Evolutionary conservation across 2,797 vertebrate genomes (phyloP), one percentile per base, ranked within the genome.

Genomic region (Hydrocynus forskahlii): DNA sequence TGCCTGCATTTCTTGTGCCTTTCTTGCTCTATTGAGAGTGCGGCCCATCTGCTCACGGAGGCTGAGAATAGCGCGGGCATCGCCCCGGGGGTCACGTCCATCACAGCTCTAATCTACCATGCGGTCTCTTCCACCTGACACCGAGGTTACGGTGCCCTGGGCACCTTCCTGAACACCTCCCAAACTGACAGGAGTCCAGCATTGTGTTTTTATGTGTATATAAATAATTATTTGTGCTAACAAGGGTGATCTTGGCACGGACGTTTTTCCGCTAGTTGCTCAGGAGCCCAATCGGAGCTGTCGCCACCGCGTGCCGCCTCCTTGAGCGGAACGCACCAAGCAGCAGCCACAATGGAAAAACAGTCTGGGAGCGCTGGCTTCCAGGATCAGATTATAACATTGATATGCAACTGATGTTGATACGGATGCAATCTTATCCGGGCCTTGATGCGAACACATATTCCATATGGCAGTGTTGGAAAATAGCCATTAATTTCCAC

Each of bases 51-150:
- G 92, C 90, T 93, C 92, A 88, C 87, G 85, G 86, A 90, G 92
- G 93, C 92, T 77, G 82, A 93, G 92, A 94, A 94, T 92, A 88
- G 90, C 90, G 91, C 91, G 82, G 89, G 91, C 92, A 91, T 89
- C 84, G 88, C 90, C 92, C 90, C 89, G 86, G 88, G 92, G 92
- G 91, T 84, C 78, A 81, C 52, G 63, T 86, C 82, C 64, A 81
- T 84, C 78, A 78, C n/a, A 16, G 52, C 79, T 86, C 81, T 84
- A 79, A 86, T 83, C 76, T 83, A 57, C 21, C 67, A 54, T 55
- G 62, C 77, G 57, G 29, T 50, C 73, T 69, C 25, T 64, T 82
- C 86, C 83, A 87, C 86, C 81, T 84, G 82, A 81, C 80, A 79
- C 59, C 74, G 80, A 84, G 80, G 75, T 64, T 79, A 62, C 45